phyloP scores from a whole-genome alignment of 2,797 vertebrate species.

The Sylvia borin region DNA sequence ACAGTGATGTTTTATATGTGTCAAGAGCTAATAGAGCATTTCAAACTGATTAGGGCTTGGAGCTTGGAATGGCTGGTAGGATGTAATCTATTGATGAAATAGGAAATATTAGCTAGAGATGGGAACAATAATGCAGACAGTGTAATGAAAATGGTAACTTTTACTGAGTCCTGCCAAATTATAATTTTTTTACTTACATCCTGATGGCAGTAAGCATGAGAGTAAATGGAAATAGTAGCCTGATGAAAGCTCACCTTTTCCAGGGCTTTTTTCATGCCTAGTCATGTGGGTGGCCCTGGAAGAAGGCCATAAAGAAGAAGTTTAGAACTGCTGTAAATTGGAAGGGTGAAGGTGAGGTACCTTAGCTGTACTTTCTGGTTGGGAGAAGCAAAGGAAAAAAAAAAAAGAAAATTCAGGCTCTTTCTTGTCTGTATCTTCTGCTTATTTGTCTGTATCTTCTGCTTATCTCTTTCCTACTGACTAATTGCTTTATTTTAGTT shows the following conservation, averaged over 20 bases:
- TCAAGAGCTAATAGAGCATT: not conserved
- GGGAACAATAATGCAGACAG: not conserved
- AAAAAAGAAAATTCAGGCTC: not conserved
- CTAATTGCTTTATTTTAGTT: not conserved
- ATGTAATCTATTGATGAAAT: slow-evolving; percentile 17
- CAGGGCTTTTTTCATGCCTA: not conserved
- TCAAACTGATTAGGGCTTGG: not conserved
- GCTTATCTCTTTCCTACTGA: not conserved
- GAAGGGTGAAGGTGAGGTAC: not conserved
- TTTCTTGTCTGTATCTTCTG: not conserved
- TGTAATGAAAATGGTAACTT: not conserved
- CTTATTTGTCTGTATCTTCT: not conserved
- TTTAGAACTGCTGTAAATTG: not conserved
- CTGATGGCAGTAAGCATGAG: not conserved
- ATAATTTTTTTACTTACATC: not conserved
- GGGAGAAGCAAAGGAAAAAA: not conserved
- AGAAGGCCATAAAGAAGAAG: not conserved
- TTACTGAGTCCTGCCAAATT: not conserved
- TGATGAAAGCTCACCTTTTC: not conserved
- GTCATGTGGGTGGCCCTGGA: not conserved
- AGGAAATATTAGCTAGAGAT: not conserved
- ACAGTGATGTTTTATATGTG: not conserved
- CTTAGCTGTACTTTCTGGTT: not conserved
- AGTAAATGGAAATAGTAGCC: not conserved
- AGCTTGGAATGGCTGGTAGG: not conserved